Base-by-base conservation (phyloP, 2,888 invertebrate genomes). In the Charanyca ferruginea region DNA sequence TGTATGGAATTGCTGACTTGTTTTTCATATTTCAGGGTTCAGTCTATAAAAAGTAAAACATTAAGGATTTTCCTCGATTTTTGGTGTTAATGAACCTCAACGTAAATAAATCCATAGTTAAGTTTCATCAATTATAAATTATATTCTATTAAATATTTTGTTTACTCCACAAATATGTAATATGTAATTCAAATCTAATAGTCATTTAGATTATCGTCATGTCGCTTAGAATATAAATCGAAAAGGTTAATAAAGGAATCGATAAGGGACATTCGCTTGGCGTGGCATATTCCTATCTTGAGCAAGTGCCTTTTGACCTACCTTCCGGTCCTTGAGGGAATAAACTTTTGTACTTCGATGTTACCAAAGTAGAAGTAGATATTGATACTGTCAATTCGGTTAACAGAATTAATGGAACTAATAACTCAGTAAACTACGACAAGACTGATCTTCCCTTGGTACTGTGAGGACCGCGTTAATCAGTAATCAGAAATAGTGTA, bases 281-380 rank as follows among this genome's bases (percentile, higher is more conserved):
- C 25, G 11, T 44, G 35, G 16, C 8, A 18, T 71, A 38, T 62
- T 44, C n/a, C 28, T 16, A 52, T 35, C 65, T 35, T 32, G 11
- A 35, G 23, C 9, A 16, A 22, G 11, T 41, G 11, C 4, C 11
- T 28, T 32, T 20, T 71, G 41, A 11, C 20, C 32, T n/a, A 6
- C 42, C 32, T 9, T 22, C 9, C 7, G 9, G 41, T 47, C 47
- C 41, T 9, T 1, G 22, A 22, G 72, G 9, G 25, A 16, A 32
- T 4, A 5, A 64, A 64, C 6, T 47, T 70, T 32, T 44, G 32
- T 20, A 38, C 13, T 73, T 48, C 13, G 13, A 45, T 38, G 22
- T 35, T 41, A 47, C 22, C 9, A 13, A 48, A 6, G 28, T 20
- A 20, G 13, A 71, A 11, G 4, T 69, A 9, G 42, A 23, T 41